A percentile compares a stretch with the other conserved stretches of the same genome.
These are phyloP conservation scores for Enteromius argenteus DNA, from an alignment of 2,797 vertebrate genomes.

Conservation along the genomic window DNA sequence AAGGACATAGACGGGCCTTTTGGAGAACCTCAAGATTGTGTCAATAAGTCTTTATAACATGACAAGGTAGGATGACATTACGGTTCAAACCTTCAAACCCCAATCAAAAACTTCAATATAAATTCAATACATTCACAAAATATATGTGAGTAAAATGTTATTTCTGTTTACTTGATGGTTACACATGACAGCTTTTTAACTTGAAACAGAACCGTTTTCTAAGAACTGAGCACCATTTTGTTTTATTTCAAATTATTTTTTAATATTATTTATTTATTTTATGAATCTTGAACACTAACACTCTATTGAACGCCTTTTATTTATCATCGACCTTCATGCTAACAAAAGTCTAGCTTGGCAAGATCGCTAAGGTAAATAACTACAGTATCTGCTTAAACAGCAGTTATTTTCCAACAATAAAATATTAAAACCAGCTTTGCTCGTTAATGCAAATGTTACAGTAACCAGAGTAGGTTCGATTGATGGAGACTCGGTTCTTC, in stretches of 20 bases:
- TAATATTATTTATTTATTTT: no score
- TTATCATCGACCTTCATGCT: not conserved
- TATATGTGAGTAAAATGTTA: not conserved
- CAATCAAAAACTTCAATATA: not conserved
- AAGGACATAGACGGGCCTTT: not conserved
- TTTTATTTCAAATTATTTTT: not conserved
- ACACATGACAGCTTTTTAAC: not conserved
- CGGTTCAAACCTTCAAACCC: not conserved
- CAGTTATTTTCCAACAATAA: slow-evolving; percentile 6
- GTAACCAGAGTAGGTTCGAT: not conserved
- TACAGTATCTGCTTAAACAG: not conserved
- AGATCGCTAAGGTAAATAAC: not conserved
- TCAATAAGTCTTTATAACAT: not conserved
- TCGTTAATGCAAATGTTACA: not conserved
- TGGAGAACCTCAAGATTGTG: not conserved
- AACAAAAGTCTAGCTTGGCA: not conserved
- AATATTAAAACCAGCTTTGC: not conserved
- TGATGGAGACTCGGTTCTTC: not conserved
- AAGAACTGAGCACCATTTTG: not conserved
- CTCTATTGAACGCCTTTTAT: not conserved
- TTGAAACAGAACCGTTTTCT: not conserved
- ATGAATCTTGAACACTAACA: not conserved
- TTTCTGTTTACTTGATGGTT: not conserved
- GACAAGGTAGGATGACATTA: not conserved
- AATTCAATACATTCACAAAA: not conserved